A percentile compares a stretch with the other conserved stretches of the same genome.
Evolutionary conservation across 1,140 invertebrate species (phyloP).

Genomic region (Drosophila bocqueti): DNA sequence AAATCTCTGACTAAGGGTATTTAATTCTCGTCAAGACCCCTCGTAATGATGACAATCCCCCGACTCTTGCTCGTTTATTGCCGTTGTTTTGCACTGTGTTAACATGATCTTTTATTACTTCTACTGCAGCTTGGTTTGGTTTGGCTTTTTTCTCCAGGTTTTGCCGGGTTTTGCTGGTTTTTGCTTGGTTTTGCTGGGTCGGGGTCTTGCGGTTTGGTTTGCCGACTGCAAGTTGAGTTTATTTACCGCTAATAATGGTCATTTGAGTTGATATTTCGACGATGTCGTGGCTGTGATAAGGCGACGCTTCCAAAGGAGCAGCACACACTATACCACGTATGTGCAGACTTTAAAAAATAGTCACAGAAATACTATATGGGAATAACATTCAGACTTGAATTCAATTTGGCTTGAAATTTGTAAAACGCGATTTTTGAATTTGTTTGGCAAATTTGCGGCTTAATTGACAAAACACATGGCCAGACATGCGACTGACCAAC

Average conservation of each 20-base stretch:
- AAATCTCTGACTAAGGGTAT: neutral
- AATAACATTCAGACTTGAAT: conserved; percentile 28
- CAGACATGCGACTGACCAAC: conserved; percentile 54
- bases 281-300: conserved; percentile 76
- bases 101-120: conserved; percentile 82
- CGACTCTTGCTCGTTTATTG: conserved; percentile 30
- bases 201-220: conserved; percentile 40
- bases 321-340: neutral
- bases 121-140: conserved; percentile 38
- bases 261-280: conserved; percentile 74
- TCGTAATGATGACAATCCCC: conserved; percentile 10
- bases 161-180: conserved; percentile 10
- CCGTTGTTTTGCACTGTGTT: conserved; percentile 64
- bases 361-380: conserved; percentile 21
- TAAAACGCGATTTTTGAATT: conserved; percentile 79
- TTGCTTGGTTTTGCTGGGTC: conserved; percentile 10
- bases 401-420: conserved; percentile 68
- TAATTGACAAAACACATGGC: conserved; percentile 82
- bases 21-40: neutral
- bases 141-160: conserved; percentile 14
- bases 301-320: conserved; percentile 24
- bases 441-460: conserved; percentile 80
- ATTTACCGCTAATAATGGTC: conserved; percentile 84
- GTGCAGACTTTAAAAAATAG: neutral
- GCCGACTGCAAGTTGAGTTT: conserved; percentile 62